These are phyloP conservation scores for Elaphurus davidianus DNA, from an alignment of 2,113 vertebrate genomes.

Conservation along the genomic window DNA sequence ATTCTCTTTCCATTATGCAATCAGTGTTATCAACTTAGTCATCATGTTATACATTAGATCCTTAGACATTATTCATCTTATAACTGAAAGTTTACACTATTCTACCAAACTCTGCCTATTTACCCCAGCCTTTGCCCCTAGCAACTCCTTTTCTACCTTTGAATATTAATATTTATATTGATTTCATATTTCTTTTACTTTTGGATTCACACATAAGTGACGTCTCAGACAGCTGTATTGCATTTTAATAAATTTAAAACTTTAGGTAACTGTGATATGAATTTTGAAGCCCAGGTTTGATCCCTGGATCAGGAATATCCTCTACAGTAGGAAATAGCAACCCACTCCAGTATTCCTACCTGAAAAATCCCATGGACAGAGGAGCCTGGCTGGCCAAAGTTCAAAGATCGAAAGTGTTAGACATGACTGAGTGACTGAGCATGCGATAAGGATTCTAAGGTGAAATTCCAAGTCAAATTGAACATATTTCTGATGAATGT, in stretches of 20 bases:
- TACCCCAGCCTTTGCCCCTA: neutral
- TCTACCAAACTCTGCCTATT: neutral
- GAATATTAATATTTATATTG: neutral
- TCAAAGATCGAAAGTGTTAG: neutral
- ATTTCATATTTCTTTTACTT: neutral
- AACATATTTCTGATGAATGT: neutral
- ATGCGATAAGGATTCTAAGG: neutral
- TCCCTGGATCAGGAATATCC: neutral
- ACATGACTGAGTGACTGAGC: neutral
- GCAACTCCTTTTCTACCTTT: neutral
- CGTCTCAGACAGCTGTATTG: neutral
- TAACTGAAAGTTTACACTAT: neutral
- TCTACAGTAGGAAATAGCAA: neutral
- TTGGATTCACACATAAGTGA: neutral
- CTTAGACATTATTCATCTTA: neutral
- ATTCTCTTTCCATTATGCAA: neutral
- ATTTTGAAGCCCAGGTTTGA: neutral
- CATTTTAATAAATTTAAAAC: neutral
- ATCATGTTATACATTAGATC: neutral
- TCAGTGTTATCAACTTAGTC: neutral
- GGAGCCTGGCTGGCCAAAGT: neutral
- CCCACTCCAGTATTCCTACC: neutral
- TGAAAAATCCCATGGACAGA: neutral
- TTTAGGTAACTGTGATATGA: neutral
- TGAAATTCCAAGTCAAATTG: neutral